A percentile compares a stretch with the other conserved stretches of the same genome.
These are phyloP conservation scores for Nothobranchius kuhntae DNA, from an alignment of 2,113 vertebrate species.

Conservation along the genomic window DNA sequence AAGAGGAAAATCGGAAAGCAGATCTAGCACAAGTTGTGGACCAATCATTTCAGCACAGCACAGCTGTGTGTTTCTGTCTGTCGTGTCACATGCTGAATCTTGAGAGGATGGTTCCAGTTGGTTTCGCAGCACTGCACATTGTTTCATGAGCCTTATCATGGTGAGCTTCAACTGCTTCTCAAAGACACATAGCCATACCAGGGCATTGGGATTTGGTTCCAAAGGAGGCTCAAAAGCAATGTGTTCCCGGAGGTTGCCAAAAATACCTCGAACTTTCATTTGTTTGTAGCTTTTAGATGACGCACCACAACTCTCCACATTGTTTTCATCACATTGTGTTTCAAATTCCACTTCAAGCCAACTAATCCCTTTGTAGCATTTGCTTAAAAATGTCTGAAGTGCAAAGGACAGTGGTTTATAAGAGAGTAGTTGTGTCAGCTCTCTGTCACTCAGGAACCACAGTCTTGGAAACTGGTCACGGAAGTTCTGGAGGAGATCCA, in stretches of 20 bases:
- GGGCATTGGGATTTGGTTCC: conserved; percentile 53
- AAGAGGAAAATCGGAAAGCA: conserved; percentile 75
- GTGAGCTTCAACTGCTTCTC: conserved; percentile 74
- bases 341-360: conserved; percentile 63
- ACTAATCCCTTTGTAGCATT: conserved; percentile 79
- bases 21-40: conserved; percentile 39
- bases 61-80: neutral
- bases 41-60: neutral
- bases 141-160: conserved; percentile 65
- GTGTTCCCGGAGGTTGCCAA: conserved; percentile 73
- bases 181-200: conserved; percentile 80
- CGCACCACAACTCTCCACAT: conserved; percentile 10
- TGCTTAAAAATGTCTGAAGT: conserved; percentile 72
- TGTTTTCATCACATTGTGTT: neutral
- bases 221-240: conserved; percentile 73
- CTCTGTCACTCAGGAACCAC: conserved; percentile 83
- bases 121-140: conserved; percentile 62
- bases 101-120: conserved; percentile 18
- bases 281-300: conserved; percentile 16
- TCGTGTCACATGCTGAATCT: neutral
- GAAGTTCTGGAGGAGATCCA: conserved; percentile 65
- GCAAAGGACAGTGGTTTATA: conserved; percentile 54
- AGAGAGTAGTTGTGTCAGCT: conserved; percentile 79
- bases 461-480: conserved; percentile 80
- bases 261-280: conserved; percentile 68